Percentiles rank a stretch among this genome's conserved stretches.
Evolutionary conservation across 2,888 invertebrate species (phyloP).

Genomic region (Apodemia mormo): DNA sequence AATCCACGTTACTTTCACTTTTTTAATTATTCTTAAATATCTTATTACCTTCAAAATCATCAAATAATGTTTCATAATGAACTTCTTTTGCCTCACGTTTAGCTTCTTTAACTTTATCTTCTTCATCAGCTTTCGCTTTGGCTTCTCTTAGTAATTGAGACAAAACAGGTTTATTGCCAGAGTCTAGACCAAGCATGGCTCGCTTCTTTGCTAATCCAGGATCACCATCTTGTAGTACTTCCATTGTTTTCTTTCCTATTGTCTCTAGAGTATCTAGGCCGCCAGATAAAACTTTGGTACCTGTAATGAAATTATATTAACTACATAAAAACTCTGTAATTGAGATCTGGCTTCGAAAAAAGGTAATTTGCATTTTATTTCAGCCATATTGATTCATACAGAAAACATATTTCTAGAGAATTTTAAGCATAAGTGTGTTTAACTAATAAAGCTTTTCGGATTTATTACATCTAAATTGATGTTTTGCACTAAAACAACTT

Average conservation of each 20-base stretch:
- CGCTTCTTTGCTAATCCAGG: constrained; percentile 91
- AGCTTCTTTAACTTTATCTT: constrained; percentile 74
- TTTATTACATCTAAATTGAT: no score
- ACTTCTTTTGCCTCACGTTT: constrained; percentile 76
- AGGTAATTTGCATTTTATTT: not conserved
- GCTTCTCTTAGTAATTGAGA: constrained; percentile 86
- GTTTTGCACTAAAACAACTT: no score
- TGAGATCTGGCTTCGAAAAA: no score
- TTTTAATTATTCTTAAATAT: no score
- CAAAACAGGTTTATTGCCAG: constrained; percentile 83
- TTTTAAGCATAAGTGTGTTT: no score
- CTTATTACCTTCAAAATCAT: constrained; percentile 89
- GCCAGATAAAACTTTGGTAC: constrained; percentile 88
- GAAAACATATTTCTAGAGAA: no score
- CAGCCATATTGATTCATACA: no score
- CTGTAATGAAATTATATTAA: constrained; percentile 49
- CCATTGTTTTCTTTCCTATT: constrained; percentile 97
- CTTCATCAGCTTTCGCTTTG: constrained; percentile 84
- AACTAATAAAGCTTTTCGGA: no score
- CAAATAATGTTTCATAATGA: constrained; percentile 91
- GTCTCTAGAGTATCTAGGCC: constrained; percentile 94
- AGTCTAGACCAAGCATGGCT: constrained; percentile 83
- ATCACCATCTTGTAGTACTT: constrained; percentile 95
- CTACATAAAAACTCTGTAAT: no score
- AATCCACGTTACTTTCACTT: no score